Base-by-base conservation (phyloP, 2,797 vertebrate genomes). In the Fratercula arctica region DNA sequence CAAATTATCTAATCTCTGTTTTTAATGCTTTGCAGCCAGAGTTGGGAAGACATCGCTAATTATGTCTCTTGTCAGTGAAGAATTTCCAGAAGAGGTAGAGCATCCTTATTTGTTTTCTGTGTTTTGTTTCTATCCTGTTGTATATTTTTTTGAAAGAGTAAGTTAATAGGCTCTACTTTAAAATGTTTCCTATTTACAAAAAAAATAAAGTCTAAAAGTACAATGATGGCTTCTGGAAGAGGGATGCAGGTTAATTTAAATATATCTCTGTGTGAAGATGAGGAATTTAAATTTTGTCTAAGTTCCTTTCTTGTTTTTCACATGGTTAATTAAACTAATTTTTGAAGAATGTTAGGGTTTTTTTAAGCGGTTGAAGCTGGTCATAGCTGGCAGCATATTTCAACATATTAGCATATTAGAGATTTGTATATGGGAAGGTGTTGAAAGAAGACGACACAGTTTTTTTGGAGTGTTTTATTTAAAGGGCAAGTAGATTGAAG, bases 11-110 rank as follows among this genome's bases (percentile, higher is more conserved):
- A 93, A 98, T 96, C 46, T 39, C 48, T 81, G 17, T 37, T 67
- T 96, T 92, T 90, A 89, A 97, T 92, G 68, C 94, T 95, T 97
- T 86, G 94, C 98, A 99, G 99, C 99, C 97, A 99, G 99, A 98
- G 99, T 99, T 97, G 99, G 99, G 97, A 99, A 99, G 98, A 99
- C 99, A 2, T 99, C 99, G 19, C 98, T 99, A 95, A 99, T 99
- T 90, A 99, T 99, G 99, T 99, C 99, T 75, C 98, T 99, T 97
- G 99, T 99, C 97, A 99, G 99, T 97, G 99, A 99, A 98, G 99
- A 99, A 98, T 99, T 99, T 96, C 99, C 99, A 72, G 99, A 99
- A 98, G 99, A 99, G 99, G 99, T 99, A 98, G 46, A 97, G 59
- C 41, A 85, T 95, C 93, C 88, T 93, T 28, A 73, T 75, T 96